These are phyloP conservation scores for Motacilla tschutschensis DNA, from an alignment of 2,113 vertebrate species.

Conservation along the genomic window DNA sequence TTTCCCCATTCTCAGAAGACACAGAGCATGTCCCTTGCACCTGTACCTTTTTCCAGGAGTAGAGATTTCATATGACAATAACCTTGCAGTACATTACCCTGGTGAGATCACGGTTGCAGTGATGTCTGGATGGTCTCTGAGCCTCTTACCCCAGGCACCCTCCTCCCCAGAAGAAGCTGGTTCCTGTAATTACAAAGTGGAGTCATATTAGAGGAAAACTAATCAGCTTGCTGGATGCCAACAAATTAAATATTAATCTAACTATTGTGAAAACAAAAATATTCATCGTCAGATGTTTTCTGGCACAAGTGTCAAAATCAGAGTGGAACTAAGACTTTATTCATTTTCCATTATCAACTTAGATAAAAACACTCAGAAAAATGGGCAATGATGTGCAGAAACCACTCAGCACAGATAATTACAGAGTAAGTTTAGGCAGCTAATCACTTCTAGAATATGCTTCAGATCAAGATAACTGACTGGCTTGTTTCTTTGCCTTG, in stretches of 20 bases:
- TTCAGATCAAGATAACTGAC: conserved; percentile 31
- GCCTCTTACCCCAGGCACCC: background rate
- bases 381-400: conserved; percentile 39
- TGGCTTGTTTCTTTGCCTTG: conserved; percentile 33
- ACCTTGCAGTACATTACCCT: background rate
- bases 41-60: background rate
- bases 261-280: conserved; percentile 40
- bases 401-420: conserved; percentile 50
- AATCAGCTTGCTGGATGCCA: conserved; percentile 42
- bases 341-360: conserved; percentile 53
- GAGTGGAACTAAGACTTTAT: conserved; percentile 37
- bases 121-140: background rate
- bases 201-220: conserved; percentile 16
- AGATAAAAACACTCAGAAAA: conserved; percentile 58
- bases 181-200: conserved; percentile 36
- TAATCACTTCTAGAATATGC: conserved; percentile 51
- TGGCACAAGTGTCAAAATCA: conserved; percentile 41
- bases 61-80: background rate
- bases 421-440: conserved; percentile 37
- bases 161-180: background rate
- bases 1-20: background rate
- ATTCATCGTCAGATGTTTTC: conserved; percentile 42
- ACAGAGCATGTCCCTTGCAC: background rate
- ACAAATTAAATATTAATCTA: conserved; percentile 53
- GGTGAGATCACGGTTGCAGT: background rate